A percentile compares a stretch with the other conserved stretches of the same genome.
These are phyloP conservation scores for Hycleus phaleratus DNA, from an alignment of 1,140 invertebrate genomes.

Conservation along the genomic window DNA sequence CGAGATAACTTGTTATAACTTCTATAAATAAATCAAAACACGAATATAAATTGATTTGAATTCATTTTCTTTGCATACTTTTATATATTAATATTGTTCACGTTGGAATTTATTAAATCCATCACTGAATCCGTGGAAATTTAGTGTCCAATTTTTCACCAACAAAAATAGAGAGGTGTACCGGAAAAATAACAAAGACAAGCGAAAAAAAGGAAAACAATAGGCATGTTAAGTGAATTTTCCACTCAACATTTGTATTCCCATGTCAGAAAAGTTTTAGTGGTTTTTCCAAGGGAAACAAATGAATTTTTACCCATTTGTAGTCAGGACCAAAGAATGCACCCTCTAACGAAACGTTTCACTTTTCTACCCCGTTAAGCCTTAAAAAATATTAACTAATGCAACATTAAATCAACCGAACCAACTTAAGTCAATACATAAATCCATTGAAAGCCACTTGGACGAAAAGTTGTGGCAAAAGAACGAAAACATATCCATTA, in stretches of 20 bases:
- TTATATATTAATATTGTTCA: too few relatives aligned
- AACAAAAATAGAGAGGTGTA: slow-evolving; percentile 21
- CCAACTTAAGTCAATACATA: slow-evolving; percentile 23
- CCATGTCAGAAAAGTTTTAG: slow-evolving; percentile 25
- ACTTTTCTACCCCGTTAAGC: slow-evolving; percentile 5
- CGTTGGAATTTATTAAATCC: too few relatives aligned
- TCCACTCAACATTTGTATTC: slow-evolving; percentile 31
- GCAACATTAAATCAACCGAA: slow-evolving; percentile 23
- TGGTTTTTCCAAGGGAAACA: slow-evolving; percentile 26
- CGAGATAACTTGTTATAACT: too few relatives aligned
- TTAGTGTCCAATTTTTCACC: too few relatives aligned
- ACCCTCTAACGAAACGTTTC: slow-evolving; percentile 19
- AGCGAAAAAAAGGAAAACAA: slow-evolving; percentile 21
- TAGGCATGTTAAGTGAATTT: slow-evolving; percentile 30
- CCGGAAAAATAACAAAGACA: background rate
- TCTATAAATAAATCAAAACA: too few relatives aligned
- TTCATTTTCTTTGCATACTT: too few relatives aligned
- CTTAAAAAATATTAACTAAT: background rate
- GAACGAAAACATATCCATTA: background rate
- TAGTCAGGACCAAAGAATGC: slow-evolving; percentile 23
- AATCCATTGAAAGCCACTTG: slow-evolving; percentile 23
- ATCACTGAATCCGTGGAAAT: too few relatives aligned
- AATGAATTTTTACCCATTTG: slow-evolving; percentile 29
- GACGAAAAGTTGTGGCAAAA: slow-evolving; percentile 1
- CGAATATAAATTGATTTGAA: too few relatives aligned